A percentile compares a stretch with the other conserved stretches of the same genome.
Evolutionary conservation across 2,888 invertebrate genomes (phyloP).

Genomic region (Dimorphilus gyrociliatus): DNA sequence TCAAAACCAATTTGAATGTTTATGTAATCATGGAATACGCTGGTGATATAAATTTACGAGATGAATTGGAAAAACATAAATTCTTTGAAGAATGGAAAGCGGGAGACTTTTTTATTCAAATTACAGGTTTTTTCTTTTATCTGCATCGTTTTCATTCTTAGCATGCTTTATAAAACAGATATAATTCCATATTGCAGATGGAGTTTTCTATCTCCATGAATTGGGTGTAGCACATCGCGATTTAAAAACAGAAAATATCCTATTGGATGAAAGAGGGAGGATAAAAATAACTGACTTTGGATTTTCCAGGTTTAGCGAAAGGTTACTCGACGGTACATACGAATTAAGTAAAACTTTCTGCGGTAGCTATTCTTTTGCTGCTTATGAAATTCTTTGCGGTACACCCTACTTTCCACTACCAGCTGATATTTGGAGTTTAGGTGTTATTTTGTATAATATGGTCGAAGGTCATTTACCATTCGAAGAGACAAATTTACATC

Average conservation of each 20-base stretch:
- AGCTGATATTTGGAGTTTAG: constrained; percentile 74
- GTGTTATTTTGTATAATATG: constrained; percentile 70
- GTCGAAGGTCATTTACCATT: too few species aligned
- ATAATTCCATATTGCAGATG: constrained; percentile 22
- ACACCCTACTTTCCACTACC: constrained; percentile 64
- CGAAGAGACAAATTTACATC: too few species aligned
- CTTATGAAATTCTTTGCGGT: constrained; percentile 68
- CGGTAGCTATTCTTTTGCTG: constrained; percentile 75
- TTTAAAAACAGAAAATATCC: constrained; percentile 30
- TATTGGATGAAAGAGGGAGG: constrained; percentile 16
- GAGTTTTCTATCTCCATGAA: constrained; percentile 22
- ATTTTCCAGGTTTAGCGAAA: constrained; percentile 19
- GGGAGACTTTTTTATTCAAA: constrained; percentile 21
- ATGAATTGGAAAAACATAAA: constrained; percentile 14
- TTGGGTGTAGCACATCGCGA: constrained; percentile 28
- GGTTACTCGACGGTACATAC: too few species aligned
- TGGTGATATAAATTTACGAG: constrained; percentile 22
- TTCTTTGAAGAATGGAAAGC: constrained; percentile 16
- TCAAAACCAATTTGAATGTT: constrained; percentile 29
- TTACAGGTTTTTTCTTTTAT: too few species aligned
- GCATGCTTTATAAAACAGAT: too few species aligned
- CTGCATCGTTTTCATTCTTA: too few species aligned
- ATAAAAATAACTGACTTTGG: constrained; percentile 27
- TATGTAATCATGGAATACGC: constrained; percentile 30
- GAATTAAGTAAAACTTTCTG: constrained; percentile 58